These are phyloP conservation scores for Chiloscyllium plagiosum DNA, from an alignment of 2,113 vertebrate genomes.

Conservation along the genomic window DNA sequence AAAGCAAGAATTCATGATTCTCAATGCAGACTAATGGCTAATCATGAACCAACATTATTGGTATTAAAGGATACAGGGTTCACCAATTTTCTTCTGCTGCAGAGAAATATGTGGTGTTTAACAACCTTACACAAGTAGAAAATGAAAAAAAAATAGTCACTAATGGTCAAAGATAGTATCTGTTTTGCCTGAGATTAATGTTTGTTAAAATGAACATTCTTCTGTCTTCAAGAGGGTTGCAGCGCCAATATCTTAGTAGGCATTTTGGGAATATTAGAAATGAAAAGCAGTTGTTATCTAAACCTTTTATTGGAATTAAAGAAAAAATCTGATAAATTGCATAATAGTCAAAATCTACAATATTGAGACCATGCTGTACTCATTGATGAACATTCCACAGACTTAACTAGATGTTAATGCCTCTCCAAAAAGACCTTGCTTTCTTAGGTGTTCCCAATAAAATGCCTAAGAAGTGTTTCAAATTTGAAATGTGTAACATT, in stretches of 20 bases:
- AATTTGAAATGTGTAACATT: not conserved
- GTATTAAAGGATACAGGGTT: not conserved
- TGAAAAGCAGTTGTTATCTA: not conserved
- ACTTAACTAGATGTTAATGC: not conserved
- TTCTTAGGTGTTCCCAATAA: not conserved
- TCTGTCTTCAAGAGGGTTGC: not conserved
- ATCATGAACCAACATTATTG: not conserved
- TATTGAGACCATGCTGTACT: not conserved
- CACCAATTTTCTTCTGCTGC: not conserved
- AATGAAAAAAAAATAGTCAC: not conserved
- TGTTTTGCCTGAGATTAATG: not conserved
- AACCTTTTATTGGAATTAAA: not conserved
- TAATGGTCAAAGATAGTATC: not conserved
- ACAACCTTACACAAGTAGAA: not conserved
- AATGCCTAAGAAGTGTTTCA: not conserved
- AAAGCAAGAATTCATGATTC: not conserved
- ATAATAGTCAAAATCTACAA: not conserved
- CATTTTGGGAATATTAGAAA: not conserved
- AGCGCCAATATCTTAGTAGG: not conserved
- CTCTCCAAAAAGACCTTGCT: not conserved
- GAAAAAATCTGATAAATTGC: not conserved
- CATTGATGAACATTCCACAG: not conserved
- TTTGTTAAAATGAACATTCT: not conserved
- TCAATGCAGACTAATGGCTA: not conserved
- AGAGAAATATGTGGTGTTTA: not conserved